These are phyloP conservation scores for Hypena proboscidalis DNA, from an alignment of 2,888 invertebrate species.

Conservation along the genomic window DNA sequence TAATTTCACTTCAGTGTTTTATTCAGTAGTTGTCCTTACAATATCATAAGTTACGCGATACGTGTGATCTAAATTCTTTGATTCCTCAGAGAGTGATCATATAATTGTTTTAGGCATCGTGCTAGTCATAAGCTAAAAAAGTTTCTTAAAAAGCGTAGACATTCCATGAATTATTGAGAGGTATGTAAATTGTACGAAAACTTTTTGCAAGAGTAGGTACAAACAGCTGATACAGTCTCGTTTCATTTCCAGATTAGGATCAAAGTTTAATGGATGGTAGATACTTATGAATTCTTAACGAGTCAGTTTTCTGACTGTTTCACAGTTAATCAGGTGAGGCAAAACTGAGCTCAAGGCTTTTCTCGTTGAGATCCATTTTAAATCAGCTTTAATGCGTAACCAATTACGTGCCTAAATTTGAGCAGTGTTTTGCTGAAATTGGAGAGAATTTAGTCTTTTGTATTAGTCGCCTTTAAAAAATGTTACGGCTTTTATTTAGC, in stretches of 20 bases:
- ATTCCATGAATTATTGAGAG: conserved; percentile 3
- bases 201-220: conserved; percentile 5
- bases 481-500: conserved; percentile 11
- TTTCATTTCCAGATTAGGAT: conserved; percentile 11
- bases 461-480: conserved; percentile 2
- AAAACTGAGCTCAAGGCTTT: conserved; percentile 19
- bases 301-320: conserved; percentile 18
- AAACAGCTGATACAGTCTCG: conserved; percentile 3
- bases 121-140: too few relatives aligned
- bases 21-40: too few relatives aligned
- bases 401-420: conserved; percentile 22
- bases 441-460: conserved; percentile 10
- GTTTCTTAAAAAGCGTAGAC: neutral
- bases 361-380: conserved; percentile 23
- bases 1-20: too few relatives aligned
- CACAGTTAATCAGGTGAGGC: conserved; percentile 24
- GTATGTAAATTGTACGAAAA: conserved; percentile 5
- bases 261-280: conserved; percentile 17
- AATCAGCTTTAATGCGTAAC: conserved; percentile 27
- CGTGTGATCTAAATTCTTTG: too few relatives aligned
- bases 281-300: conserved; percentile 22
- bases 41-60: too few relatives aligned
- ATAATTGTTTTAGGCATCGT: too few relatives aligned
- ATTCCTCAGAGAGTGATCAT: too few relatives aligned
- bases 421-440: conserved; percentile 25